phyloP scores from a whole-genome alignment of 2,113 vertebrate genomes.

The Malaclemys terrapin region DNA sequence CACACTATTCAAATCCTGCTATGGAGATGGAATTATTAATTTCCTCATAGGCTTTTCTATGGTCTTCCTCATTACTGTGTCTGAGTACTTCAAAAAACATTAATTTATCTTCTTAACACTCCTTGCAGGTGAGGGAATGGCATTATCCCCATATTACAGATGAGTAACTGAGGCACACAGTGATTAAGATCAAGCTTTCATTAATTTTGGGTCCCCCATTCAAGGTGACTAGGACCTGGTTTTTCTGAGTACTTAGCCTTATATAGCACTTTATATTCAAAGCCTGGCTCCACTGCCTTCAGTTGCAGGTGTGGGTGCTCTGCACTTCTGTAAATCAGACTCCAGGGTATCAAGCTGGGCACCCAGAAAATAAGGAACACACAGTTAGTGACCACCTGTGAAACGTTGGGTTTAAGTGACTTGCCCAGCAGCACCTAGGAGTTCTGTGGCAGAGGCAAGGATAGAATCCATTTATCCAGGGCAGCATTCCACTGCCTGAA shows the following conservation, averaged over 20 bases:
- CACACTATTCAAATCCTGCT: not conserved
- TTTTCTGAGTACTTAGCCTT: not conserved
- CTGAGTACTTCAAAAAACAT: not conserved
- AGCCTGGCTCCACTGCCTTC: not conserved
- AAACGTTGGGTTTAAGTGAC: not conserved
- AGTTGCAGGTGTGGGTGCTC: not conserved
- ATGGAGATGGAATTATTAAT: not conserved
- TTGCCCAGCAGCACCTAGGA: not conserved
- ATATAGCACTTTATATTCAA: not conserved
- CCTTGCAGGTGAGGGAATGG: not conserved
- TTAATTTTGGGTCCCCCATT: fast-evolving
- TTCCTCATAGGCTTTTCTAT: slow-evolving; percentile 3
- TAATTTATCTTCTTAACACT: not conserved
- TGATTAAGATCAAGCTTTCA: not conserved
- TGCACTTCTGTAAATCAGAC: not conserved
- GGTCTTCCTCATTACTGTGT: not conserved
- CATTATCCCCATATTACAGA: not conserved
- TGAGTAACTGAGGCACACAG: not conserved
- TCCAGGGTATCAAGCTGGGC: not conserved
- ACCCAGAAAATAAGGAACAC: not conserved
- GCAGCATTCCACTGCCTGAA: not conserved
- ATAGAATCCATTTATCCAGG: not conserved
- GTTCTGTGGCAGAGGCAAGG: not conserved
- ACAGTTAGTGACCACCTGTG: not conserved
- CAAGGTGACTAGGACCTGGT: not conserved